Evolutionary conservation across 2,888 invertebrate species (phyloP), one percentile per base, ranked within the genome.

Genomic region (Agapostemon virescens): DNA sequence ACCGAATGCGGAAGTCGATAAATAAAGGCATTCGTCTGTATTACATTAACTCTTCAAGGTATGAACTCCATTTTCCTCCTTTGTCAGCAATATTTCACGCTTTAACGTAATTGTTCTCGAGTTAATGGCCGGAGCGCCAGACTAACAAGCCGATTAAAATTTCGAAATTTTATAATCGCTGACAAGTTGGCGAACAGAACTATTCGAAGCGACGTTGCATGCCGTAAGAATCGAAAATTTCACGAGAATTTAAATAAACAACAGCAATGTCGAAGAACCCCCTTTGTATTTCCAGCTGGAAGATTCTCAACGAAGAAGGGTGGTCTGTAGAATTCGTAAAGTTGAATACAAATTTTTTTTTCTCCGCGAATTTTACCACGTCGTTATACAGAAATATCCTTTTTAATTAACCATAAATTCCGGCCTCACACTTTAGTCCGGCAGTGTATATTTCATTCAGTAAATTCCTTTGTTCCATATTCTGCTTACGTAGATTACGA

Each of bases 41-140:
- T 74, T 45, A 30, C 61, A 79, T 79, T 74, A 81, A 81, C 55
- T 63, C 69, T 49, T 15, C 23, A 33, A 15, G 13, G 26, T 40
- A 58, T 38, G 69, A 58, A 69, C 49, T 45, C 36, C 33, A 52
- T 81, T 81, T 70, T 70, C 67, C 42, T 17, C 61, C 26, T 30
- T 70, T 26, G 67, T 26, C 79, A 52, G 61, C 45, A 38, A n/a
- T 74, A 74, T 79, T 74, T 79, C 69, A 49, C 58, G 69, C 49
- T 36, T n/a, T n/a, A 33, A 36, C 20, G n/a, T n/a, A 36, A 63
- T 63, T 63, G 30, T 63, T n/a, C 63, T 3, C 30, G 20, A 0
- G 58, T 30, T 61, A 61, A 61, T 52, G 52, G 13, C 23, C 52
- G 13, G 2, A 55, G 26, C 26, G 55, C 1, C 26, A 26, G 26